phyloP scores from a whole-genome alignment of 2,888 invertebrate species.

The Drosophila phalerata region DNA sequence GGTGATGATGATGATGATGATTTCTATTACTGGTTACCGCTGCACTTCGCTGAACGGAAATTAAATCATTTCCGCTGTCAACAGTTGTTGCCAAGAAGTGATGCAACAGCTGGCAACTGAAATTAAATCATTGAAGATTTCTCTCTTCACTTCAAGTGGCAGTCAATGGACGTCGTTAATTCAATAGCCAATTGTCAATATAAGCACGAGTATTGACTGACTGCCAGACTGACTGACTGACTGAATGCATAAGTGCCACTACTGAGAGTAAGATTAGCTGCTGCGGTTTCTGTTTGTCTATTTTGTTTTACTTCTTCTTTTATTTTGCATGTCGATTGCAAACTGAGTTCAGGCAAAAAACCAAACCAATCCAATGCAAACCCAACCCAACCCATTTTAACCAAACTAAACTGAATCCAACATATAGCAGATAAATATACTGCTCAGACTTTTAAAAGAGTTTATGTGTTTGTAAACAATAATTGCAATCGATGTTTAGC shows the following conservation, averaged over 20 bases:
- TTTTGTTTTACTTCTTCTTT: not conserved
- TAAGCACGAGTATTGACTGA: conserved; percentile 23
- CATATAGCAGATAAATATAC: not conserved
- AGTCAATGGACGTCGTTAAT: conserved; percentile 38
- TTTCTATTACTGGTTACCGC: conserved; percentile 34
- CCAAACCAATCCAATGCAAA: conserved; percentile 21
- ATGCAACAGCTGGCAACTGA: conserved; percentile 67
- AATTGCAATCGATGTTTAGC: not conserved
- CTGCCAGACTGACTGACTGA: conserved; percentile 6
- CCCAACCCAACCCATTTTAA: not conserved
- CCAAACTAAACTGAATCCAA: conserved; percentile 11
- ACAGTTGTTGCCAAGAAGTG: conserved; percentile 50
- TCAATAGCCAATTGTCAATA: conserved; percentile 49
- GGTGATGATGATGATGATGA: conserved; percentile 27
- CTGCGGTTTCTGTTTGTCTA: conserved; percentile 7
- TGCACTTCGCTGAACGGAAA: conserved; percentile 57
- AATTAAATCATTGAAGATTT: conserved; percentile 53
- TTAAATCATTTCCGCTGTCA: conserved; percentile 77
- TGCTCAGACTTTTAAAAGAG: not conserved
- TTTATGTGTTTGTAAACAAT: not conserved
- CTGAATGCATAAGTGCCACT: conserved; percentile 11
- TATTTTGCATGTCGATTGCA: conserved; percentile 30
- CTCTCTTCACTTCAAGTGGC: conserved; percentile 28
- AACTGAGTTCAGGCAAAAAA: conserved; percentile 20
- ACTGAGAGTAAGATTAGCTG: conserved; percentile 3